These are phyloP conservation scores for Gari tellinella DNA, from an alignment of 2,888 invertebrate species.

Conservation along the genomic window DNA sequence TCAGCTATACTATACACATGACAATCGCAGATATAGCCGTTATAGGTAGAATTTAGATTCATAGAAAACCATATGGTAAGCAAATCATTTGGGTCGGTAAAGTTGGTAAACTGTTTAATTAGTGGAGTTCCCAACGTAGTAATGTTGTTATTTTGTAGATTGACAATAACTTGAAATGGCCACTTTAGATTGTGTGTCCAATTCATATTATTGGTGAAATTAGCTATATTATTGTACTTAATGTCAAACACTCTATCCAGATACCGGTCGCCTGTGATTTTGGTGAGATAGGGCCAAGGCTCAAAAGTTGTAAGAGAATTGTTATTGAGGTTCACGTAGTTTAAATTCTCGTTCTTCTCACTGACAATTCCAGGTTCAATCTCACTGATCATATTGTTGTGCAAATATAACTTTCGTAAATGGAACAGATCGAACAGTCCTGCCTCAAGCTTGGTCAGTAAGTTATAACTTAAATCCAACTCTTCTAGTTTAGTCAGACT, in stretches of 20 bases:
- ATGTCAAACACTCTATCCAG: conserved; percentile 43
- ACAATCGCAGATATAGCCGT: conserved; percentile 62
- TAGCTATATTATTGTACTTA: conserved; percentile 41
- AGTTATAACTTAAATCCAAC: conserved; percentile 34
- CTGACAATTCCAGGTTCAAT: conserved; percentile 57
- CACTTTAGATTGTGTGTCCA: conserved; percentile 56
- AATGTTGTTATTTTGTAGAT: conserved; percentile 52
- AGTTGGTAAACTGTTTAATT: conserved; percentile 21
- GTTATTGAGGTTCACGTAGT: conserved; percentile 40
- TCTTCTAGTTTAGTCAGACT: conserved; percentile 30
- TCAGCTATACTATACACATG: conserved; percentile 30
- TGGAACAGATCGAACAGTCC: conserved; percentile 23
- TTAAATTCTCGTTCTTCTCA: conserved; percentile 30
- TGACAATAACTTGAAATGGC: conserved; percentile 48
- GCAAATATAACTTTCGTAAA: conserved; percentile 34
- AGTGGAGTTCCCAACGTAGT: neutral
- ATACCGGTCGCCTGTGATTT: conserved; percentile 12
- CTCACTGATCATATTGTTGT: conserved; percentile 51
- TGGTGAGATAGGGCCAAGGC: conserved; percentile 61
- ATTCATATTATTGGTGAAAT: conserved; percentile 51
- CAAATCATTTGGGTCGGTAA: neutral
- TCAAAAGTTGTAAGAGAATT: conserved; percentile 55
- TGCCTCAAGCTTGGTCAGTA: conserved; percentile 22
- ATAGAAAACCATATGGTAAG: conserved; percentile 19
- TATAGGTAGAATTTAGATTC: conserved; percentile 49